A percentile compares a stretch with the other conserved stretches of the same genome.
phyloP scores from a whole-genome alignment of 2,113 vertebrate species.

The Tringa solitaria region DNA sequence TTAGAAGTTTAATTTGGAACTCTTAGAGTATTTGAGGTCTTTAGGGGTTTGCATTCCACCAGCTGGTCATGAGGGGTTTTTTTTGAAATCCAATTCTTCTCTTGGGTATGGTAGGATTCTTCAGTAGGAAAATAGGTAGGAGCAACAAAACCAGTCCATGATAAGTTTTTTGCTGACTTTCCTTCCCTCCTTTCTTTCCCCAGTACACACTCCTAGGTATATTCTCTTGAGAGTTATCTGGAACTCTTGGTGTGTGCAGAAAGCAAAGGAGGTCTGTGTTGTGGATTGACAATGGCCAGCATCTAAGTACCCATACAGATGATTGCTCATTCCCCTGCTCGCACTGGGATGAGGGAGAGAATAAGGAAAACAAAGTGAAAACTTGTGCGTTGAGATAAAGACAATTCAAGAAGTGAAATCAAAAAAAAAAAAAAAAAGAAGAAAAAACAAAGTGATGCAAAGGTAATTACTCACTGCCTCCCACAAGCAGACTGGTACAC shows the following conservation, averaged over 20 bases:
- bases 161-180: not conserved
- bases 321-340: not conserved
- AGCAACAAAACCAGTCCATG: not conserved
- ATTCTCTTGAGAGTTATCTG: not conserved
- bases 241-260: not conserved
- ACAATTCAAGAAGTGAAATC: not conserved
- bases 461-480: not conserved
- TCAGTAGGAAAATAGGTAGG: not conserved
- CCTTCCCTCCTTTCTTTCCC: not conserved
- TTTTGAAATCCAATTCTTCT: not conserved
- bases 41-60: not conserved
- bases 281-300: not conserved
- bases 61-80: not conserved
- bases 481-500: not conserved
- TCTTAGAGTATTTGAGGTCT: not conserved
- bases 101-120: not conserved
- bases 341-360: fast-evolving
- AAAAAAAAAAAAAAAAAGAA: not conserved
- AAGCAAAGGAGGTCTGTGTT: not conserved
- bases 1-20: not conserved
- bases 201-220: fast-evolving
- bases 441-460: not conserved
- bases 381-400: not conserved
- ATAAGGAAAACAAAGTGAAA: not conserved
- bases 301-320: not conserved